Percentiles rank a stretch among this genome's conserved stretches.
Conservation (phyloP, 2,113 vertebrate species). For the Loxodonta africana region DNA sequence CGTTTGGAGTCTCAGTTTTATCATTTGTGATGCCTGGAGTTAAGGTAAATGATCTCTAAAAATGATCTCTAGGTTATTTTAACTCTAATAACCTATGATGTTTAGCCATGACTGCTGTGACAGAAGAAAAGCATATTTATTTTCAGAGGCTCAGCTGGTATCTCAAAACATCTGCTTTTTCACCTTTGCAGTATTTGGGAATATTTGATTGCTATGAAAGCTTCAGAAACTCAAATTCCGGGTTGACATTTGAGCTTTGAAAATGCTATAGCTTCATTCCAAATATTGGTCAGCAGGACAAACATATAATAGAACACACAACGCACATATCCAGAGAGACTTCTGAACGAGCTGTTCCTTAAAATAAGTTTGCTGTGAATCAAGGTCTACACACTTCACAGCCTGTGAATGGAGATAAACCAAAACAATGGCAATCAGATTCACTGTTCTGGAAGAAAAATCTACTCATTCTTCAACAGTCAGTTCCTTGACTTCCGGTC, state of each 20-base stretch:
- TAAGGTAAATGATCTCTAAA: neutral
- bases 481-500: neutral
- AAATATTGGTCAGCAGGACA: neutral
- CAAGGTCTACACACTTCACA: neutral
- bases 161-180: neutral
- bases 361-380: constrained; percentile 38
- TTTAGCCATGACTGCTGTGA: neutral
- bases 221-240: neutral
- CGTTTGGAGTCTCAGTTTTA: neutral
- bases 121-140: neutral
- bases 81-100: neutral
- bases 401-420: neutral
- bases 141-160: neutral
- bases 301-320: neutral
- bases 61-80: neutral
- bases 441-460: constrained; percentile 14
- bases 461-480: neutral
- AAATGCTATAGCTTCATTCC: neutral
- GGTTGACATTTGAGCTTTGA: neutral
- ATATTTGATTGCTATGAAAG: neutral
- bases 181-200: neutral
- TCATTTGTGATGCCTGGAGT: neutral
- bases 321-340: neutral
- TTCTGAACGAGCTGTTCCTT: neutral
- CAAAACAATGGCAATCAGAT: neutral